Conservation (phyloP, 2,113 vertebrate genomes). For the Neogobius melanostomus region DNA sequence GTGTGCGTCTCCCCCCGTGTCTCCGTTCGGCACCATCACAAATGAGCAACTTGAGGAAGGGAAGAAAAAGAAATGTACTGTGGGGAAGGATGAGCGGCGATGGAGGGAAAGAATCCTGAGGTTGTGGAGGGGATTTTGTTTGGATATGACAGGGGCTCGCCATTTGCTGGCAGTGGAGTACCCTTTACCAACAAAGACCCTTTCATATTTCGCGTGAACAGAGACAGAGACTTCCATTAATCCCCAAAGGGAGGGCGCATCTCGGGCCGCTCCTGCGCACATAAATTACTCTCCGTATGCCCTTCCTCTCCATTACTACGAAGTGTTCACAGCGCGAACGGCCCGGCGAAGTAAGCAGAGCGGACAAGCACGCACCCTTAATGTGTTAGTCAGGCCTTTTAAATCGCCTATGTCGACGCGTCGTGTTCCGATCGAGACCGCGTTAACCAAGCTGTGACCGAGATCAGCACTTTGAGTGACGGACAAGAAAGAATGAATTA, state of each 20-base stretch:
- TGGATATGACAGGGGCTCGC: slow-evolving; percentile 73
- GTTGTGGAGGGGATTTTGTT: slow-evolving; percentile 57
- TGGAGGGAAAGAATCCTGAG: slow-evolving; percentile 73
- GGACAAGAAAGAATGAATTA: not conserved
- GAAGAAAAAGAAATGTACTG: slow-evolving; percentile 34
- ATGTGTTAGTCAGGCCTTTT: slow-evolving; percentile 68
- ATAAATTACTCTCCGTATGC: slow-evolving; percentile 72
- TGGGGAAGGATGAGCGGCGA: slow-evolving; percentile 67
- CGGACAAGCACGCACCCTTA: slow-evolving; percentile 65
- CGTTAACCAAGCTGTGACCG: slow-evolving; percentile 1
- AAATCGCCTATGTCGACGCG: slow-evolving; percentile 63
- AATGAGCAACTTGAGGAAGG: slow-evolving; percentile 60
- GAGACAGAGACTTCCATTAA: slow-evolving; percentile 75
- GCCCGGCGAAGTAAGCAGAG: slow-evolving; percentile 53
- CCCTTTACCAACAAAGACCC: slow-evolving; percentile 75
- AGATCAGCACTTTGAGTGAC: not conserved
- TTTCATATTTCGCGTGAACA: slow-evolving; percentile 79
- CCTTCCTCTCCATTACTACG: slow-evolving; percentile 65
- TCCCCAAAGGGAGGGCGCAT: slow-evolving; percentile 69
- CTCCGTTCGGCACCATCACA: slow-evolving; percentile 59
- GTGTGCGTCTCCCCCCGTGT: slow-evolving; percentile 52
- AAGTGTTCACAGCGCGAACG: slow-evolving; percentile 60
- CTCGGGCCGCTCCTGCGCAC: slow-evolving; percentile 67
- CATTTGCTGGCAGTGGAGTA: slow-evolving; percentile 72
- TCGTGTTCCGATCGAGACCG: not conserved